phyloP scores from a whole-genome alignment of 1,140 invertebrate species.

The Mactra quadrangularis region DNA sequence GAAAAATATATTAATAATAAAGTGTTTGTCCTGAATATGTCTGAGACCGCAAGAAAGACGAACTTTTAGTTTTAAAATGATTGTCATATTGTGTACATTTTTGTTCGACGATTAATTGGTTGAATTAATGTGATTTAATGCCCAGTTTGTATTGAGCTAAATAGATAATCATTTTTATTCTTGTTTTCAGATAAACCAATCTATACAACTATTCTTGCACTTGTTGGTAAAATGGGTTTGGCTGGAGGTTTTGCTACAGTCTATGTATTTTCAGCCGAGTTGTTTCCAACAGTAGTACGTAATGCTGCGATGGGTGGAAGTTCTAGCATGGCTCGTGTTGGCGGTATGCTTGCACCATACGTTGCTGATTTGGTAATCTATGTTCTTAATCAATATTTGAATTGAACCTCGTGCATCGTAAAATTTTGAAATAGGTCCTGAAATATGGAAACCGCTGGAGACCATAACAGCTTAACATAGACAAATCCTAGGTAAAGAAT shows the following conservation, averaged over 20 bases:
- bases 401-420: too few relatives aligned
- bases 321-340: slow-evolving; percentile 90
- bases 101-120: not conserved
- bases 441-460: not conserved
- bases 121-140: not conserved
- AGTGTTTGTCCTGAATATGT: not conserved
- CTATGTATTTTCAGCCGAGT: slow-evolving; percentile 92
- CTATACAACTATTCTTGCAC: slow-evolving; percentile 85
- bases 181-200: not conserved
- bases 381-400: slow-evolving; percentile 4
- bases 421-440: too few relatives aligned
- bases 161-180: not conserved
- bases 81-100: not conserved
- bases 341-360: slow-evolving; percentile 90
- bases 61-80: not conserved
- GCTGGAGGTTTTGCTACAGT: slow-evolving; percentile 86
- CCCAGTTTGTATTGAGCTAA: not conserved
- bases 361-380: slow-evolving; percentile 74
- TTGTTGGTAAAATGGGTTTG: slow-evolving; percentile 88
- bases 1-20: too few relatives aligned
- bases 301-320: slow-evolving; percentile 92
- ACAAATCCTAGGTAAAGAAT: too few relatives aligned
- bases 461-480: not conserved
- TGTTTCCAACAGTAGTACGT: slow-evolving; percentile 93
- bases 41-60: not conserved